Conservation (phyloP, 2,113 vertebrate genomes). For the Melospiza georgiana region DNA sequence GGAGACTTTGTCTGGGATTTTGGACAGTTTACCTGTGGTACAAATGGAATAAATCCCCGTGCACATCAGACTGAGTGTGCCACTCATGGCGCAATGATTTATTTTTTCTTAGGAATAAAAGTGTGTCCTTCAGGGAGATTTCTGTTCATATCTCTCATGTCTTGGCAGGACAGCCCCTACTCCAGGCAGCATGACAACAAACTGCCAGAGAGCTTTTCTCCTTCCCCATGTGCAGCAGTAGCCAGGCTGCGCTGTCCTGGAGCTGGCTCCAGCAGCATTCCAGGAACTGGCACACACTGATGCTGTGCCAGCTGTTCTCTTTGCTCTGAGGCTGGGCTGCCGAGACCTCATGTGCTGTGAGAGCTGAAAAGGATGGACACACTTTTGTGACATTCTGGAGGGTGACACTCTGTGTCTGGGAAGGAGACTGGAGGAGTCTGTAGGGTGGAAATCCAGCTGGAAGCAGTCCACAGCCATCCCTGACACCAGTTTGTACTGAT, state of each 20-base stretch:
- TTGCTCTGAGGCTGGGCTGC: not conserved
- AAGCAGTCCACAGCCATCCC: not conserved
- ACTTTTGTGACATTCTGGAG: not conserved
- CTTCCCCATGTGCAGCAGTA: not conserved
- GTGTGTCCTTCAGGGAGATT: not conserved
- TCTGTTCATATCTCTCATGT: not conserved
- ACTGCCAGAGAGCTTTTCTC: not conserved
- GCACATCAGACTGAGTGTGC: not conserved
- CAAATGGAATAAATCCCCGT: not conserved
- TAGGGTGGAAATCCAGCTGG: not conserved
- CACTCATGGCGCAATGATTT: not conserved
- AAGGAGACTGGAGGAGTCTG: not conserved
- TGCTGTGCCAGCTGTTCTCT: not conserved
- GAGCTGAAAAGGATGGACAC: not conserved
- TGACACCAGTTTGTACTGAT: not conserved
- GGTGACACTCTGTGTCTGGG: rapidly evolving
- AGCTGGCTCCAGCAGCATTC: not conserved
- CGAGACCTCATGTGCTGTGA: not conserved
- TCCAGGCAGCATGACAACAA: not conserved
- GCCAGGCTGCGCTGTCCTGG: not conserved
- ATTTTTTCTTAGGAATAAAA: not conserved
- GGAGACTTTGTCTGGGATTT: not conserved
- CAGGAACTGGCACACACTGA: not conserved
- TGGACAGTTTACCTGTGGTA: not conserved
- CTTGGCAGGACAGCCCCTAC: not conserved